These are phyloP conservation scores for Sarcophaga subvicina DNA, from an alignment of 2,888 invertebrate genomes.

Conservation along the genomic window DNA sequence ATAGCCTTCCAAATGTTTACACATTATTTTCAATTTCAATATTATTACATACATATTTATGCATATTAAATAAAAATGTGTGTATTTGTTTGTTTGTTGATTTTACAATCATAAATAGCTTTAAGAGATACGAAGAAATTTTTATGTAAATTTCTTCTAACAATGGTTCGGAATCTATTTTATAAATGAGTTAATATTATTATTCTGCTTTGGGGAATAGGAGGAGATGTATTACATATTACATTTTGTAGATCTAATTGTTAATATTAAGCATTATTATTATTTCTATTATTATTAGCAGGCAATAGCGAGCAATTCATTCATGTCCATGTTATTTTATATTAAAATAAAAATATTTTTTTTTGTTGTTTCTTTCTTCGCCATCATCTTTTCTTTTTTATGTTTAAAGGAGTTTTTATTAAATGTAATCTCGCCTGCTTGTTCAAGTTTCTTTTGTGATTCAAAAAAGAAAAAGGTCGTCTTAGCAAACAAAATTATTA, in stretches of 20 bases:
- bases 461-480: slow-evolving; percentile 40
- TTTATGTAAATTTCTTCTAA: slow-evolving; percentile 28
- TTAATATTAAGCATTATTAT: slow-evolving; percentile 60
- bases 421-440: slow-evolving; percentile 48
- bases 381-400: slow-evolving; percentile 24
- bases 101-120: slow-evolving; percentile 33
- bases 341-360: slow-evolving; percentile 33
- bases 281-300: slow-evolving; percentile 49
- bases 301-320: slow-evolving; percentile 52
- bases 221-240: slow-evolving; percentile 36
- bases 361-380: slow-evolving; percentile 3
- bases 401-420: slow-evolving; percentile 42
- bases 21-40: slow-evolving; percentile 20
- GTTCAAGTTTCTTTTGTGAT: slow-evolving; percentile 4
- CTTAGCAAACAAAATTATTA: slow-evolving; percentile 60
- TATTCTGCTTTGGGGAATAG: not conserved
- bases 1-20: slow-evolving; percentile 8
- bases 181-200: slow-evolving; percentile 14
- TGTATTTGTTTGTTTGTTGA: not conserved
- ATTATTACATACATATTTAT: not conserved
- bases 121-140: slow-evolving; percentile 33
- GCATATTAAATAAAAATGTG: slow-evolving; percentile 27
- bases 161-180: slow-evolving; percentile 51
- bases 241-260: slow-evolving; percentile 50
- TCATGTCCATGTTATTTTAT: slow-evolving; percentile 40